Evolutionary conservation across 2,113 vertebrate genomes (phyloP), one percentile per base, ranked within the genome.

Genomic region (Ictidomys tridecemlineatus): DNA sequence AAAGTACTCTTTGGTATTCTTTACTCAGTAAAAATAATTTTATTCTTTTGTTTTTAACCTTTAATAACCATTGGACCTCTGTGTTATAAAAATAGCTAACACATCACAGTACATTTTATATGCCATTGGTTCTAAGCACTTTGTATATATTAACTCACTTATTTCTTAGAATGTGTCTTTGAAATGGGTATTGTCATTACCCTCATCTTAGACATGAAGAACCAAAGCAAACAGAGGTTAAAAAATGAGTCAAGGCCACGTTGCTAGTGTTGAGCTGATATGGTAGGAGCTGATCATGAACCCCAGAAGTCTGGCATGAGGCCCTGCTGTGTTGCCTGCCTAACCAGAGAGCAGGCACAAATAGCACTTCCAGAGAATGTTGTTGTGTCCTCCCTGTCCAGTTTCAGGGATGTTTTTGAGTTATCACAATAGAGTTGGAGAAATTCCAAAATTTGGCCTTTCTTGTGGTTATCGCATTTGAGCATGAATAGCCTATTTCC

Each of bases 401-500:
- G 28, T 26, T 70, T 56, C 83, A 48, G 24, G 37, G 67, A 42
- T 85, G 11, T 89, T 91, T 93, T 85, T 74, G 65, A 69, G 42
- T 90, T 90, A 24, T 87, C 84, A 90, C 67, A 93, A 37, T 51
- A 65, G 88, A 58, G 32, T 28, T 97, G 93, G 94, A 97, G 65
- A 93, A 85, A 85, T 90, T 90, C 85, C 91, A 96, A 37, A 72
- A 78, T 8, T 48, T 72, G 42, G 34, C 28, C 94, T 89, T 98
- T 89, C 37, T 5, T 85, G 94, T 90, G 92, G 93, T 77, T 95
- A 94, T 88, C 83, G 96, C 94, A 73, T 91, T 78, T 90, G 72
- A 96, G 10, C 82, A 96, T 85, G 28, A 95, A 72, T 89, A 87
- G 63, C 67, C 87, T 28, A 42, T 95, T 97, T 98, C 61, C 84